Evolutionary conservation across 2,113 vertebrate species (phyloP).

Genomic region (Pavo muticus): DNA sequence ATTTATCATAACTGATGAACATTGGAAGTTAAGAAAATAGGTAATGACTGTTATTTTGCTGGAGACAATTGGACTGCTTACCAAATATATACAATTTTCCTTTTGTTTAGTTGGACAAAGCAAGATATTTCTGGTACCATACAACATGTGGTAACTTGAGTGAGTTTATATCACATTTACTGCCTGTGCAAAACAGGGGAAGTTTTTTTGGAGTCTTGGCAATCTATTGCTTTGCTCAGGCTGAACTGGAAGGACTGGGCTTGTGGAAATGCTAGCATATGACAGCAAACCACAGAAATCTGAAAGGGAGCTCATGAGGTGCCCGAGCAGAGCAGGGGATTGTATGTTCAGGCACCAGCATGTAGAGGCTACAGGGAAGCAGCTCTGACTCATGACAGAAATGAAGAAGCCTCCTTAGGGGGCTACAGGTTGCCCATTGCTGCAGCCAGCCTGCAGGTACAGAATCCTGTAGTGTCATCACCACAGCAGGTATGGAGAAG

Average conservation of each 20-base stretch:
- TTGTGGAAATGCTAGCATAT: not conserved
- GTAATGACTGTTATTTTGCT: not conserved
- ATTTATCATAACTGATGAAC: not conserved
- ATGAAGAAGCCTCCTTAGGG: not conserved
- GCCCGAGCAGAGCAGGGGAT: not conserved
- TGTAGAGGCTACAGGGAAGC: not conserved
- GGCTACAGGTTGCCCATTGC: not conserved
- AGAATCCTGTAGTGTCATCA: not conserved
- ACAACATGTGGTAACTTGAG: not conserved
- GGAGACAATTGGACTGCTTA: not conserved
- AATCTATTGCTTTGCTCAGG: not conserved
- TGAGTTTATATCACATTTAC: not conserved
- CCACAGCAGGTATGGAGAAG: not conserved
- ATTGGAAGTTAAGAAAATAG: not conserved
- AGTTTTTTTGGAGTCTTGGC: not conserved
- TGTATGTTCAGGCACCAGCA: not conserved
- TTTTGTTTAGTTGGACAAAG: not conserved
- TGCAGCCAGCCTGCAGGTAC: not conserved
- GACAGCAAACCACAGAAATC: not conserved
- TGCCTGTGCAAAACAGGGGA: not conserved
- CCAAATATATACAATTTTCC: not conserved
- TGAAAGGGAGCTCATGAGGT: accelerated
- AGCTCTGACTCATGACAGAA: not conserved
- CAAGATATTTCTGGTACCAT: not conserved
- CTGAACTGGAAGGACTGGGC: not conserved